Evolutionary conservation across 2,888 invertebrate species (phyloP), one percentile per base, ranked within the genome.

Genomic region (Selenia dentaria): DNA sequence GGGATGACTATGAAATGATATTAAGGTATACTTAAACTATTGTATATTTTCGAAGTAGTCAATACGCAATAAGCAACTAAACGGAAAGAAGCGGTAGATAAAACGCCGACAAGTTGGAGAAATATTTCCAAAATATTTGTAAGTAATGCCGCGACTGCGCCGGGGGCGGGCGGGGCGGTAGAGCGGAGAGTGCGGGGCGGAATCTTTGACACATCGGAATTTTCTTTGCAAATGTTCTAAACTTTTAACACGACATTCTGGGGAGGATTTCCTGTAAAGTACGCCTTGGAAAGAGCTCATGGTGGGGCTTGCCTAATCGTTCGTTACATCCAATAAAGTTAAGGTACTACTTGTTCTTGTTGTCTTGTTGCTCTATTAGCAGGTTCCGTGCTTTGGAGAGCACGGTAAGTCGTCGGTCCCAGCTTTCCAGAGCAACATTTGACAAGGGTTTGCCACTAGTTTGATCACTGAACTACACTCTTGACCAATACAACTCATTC

Each of bases 91-190:
- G 86, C 87, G 83, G 87, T 80, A 82, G 88, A 88, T 89, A 85
- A 88, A 88, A 87, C 70, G 77, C 80, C 82, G 83, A 83, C 86
- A 86, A 87, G 86, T 88, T 83, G 80, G 79, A 86, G 88, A 90
- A 89, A 90, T 88, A 89, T 89, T 90, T 88, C 81, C 85, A 85
- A 89, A 90, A 90, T 89, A 90, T 90, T 90, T 89, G 85, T 89
- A 75, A 81, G 83, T 73, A 77, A 79, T 62, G 70, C 78, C 76
- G 74, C 69, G 72, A 64, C 75, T 72, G 77, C 76, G 79, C 67
- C 61, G 68, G 71, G 76, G 75, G 70, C 73, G 72, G 64, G 58
- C 37, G 49, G 41, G 24, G 6, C 70, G 64, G 57, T 34, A 43
- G 44, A 18, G 6, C 9, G 16, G 34, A 24, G 39, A 11, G 1